These are phyloP conservation scores for Sycobia sp. DNA, from an alignment of 1,140 invertebrate species.

Conservation along the genomic window DNA sequence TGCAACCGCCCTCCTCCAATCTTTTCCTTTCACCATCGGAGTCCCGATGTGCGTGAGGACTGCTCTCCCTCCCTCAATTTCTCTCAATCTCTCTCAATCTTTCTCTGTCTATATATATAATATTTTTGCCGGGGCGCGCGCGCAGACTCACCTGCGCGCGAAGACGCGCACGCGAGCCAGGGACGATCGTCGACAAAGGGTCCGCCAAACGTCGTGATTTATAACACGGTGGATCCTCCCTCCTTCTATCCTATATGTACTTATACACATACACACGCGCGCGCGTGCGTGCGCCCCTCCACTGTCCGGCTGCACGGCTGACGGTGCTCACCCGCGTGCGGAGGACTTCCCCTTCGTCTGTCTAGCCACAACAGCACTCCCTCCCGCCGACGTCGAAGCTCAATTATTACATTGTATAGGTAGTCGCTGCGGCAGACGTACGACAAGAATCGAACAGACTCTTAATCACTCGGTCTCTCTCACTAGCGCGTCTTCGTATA, in stretches of 20 bases:
- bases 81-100: constrained; percentile 27
- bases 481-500: no score
- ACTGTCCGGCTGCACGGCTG: no score
- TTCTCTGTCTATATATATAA: no score
- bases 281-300: no score
- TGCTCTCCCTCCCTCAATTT: not conserved
- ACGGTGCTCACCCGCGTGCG: not conserved
- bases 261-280: no score
- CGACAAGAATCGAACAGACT: constrained; percentile 22
- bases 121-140: not conserved
- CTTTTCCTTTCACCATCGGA: no score
- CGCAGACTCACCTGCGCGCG: not conserved
- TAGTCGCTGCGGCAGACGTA: constrained; percentile 14
- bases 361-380: no score
- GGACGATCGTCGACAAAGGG: constrained; percentile 46
- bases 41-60: not conserved
- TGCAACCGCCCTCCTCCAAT: constrained; percentile 25
- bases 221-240: constrained; percentile 40
- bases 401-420: constrained; percentile 33
- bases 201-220: constrained; percentile 46
- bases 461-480: not conserved
- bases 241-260: no score
- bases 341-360: not conserved
- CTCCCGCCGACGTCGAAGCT: not conserved
- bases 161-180: constrained; percentile 3